Evolutionary conservation across 2,888 invertebrate genomes (phyloP), one percentile per base, ranked within the genome.

Genomic region (Athripsodes cinereus): DNA sequence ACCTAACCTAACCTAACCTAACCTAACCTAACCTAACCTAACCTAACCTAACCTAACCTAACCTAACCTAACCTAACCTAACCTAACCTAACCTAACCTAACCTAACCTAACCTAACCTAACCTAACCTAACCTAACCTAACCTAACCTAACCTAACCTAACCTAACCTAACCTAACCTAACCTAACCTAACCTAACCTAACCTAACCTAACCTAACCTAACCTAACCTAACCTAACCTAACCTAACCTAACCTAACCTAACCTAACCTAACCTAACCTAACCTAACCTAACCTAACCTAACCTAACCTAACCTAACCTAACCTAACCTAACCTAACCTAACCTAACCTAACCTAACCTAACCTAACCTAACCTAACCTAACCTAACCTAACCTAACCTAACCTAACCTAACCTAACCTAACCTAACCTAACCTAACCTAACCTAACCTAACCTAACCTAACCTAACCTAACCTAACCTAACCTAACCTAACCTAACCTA

Each of bases 1-100:
- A 66, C 66, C 44, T 65, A 65, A 66, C 66, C 66, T 65, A 67
- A 65, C 66, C 65, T 65, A 66, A 66, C 65, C 65, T 63, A 64
- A 65, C 65, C 66, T 65, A 63, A 64, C 66, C 65, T 64, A 64
- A 65, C 64, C 65, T 64, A 44, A 44, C 44, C 44, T 44, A 44
- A 44, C 44, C 44, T 44, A 44, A 65, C 66, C 66, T 66, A 65
- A 66, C 65, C 66, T 65, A 63, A 64, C 65, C 64, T 63, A 66
- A 65, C 63, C 63, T 63, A 63, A 64, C 62, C 64, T 63, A 64
- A 64, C 63, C 64, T 60, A 63, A 64, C 64, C 62, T 63, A 44
- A 44, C 44, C 66, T 65, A 64, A 66, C 66, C 66, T 65, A 65
- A 66, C 65, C 66, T 64, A 65, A 66, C 66, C 66, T 62, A 61